A percentile compares a stretch with the other conserved stretches of the same genome.
Conservation (phyloP, 2,113 vertebrate species). For the Lepus timidus region DNA sequence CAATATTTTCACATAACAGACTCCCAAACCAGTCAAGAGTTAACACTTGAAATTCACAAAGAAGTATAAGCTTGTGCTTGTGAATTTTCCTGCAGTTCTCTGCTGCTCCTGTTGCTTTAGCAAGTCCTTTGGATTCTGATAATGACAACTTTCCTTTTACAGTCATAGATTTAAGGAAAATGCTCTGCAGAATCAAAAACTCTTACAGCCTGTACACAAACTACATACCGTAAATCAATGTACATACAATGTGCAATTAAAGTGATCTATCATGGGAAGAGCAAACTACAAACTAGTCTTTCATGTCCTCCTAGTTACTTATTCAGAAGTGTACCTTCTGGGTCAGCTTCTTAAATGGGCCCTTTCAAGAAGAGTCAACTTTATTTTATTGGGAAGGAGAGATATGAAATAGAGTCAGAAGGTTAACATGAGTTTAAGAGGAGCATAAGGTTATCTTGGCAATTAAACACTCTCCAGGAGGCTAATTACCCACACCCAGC, state of each 20-base stretch:
- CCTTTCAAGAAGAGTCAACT: constrained; percentile 81
- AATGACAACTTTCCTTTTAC: not conserved
- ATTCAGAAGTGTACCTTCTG: constrained; percentile 31
- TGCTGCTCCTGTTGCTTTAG: constrained; percentile 7
- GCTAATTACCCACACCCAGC: constrained; percentile 81
- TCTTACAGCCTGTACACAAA: not conserved
- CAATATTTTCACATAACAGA: constrained; percentile 28
- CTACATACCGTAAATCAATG: constrained; percentile 19
- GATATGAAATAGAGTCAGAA: constrained; percentile 77
- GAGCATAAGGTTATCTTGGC: constrained; percentile 60
- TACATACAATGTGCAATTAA: not conserved
- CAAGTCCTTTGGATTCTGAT: constrained; percentile 53
- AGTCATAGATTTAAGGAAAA: not conserved
- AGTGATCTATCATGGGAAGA: not conserved
- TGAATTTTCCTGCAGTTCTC: not conserved
- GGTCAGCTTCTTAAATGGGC: constrained; percentile 71
- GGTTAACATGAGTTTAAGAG: constrained; percentile 72
- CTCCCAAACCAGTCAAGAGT: constrained; percentile 14
- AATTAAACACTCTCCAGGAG: constrained; percentile 82
- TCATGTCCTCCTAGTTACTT: not conserved
- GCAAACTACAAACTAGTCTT: constrained; percentile 17
- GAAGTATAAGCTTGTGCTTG: not conserved
- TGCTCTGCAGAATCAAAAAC: not conserved
- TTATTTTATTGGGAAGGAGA: constrained; percentile 67
- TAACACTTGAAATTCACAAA: not conserved